These are phyloP conservation scores for Ianthella basta DNA, from an alignment of 37 sponge, comb jelly and placozoan species.

Conservation along the genomic window DNA sequence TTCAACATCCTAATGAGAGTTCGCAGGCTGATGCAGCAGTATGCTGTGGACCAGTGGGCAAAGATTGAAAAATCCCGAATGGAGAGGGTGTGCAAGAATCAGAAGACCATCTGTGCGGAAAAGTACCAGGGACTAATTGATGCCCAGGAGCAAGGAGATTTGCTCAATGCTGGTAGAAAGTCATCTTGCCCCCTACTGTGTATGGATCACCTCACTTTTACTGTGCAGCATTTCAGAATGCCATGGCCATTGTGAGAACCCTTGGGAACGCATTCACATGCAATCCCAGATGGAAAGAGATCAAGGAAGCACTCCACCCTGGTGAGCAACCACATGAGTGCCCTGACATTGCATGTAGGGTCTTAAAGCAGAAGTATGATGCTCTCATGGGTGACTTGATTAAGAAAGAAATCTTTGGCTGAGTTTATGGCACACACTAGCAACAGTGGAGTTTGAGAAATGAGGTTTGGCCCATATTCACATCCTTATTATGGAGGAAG, in stretches of 20 bases:
- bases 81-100: too few species aligned
- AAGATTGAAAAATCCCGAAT: too few species aligned
- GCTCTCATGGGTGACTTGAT: constrained; percentile 16
- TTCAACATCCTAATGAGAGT: too few species aligned
- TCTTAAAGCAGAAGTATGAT: constrained; percentile 19
- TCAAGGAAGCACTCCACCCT: background rate
- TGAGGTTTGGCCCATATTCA: constrained; percentile 54
- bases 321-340: constrained; percentile 1
- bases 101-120: too few species aligned
- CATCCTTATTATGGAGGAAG: background rate
- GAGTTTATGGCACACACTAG: background rate
- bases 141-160: too few species aligned
- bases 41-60: too few species aligned
- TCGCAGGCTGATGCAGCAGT: too few species aligned
- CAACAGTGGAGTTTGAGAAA: constrained; percentile 39
- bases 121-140: too few species aligned
- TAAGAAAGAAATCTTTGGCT: background rate
- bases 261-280: constrained; percentile 26
- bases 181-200: too few species aligned
- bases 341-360: constrained; percentile 12
- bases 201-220: too few species aligned
- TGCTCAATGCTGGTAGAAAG: too few species aligned
- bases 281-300: constrained; percentile 38
- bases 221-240: too few species aligned
- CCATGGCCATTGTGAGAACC: background rate